A percentile compares a stretch with the other conserved stretches of the same genome.
Evolutionary conservation across 1,140 invertebrate species (phyloP).

Genomic region (Schmidtea mediterranea): DNA sequence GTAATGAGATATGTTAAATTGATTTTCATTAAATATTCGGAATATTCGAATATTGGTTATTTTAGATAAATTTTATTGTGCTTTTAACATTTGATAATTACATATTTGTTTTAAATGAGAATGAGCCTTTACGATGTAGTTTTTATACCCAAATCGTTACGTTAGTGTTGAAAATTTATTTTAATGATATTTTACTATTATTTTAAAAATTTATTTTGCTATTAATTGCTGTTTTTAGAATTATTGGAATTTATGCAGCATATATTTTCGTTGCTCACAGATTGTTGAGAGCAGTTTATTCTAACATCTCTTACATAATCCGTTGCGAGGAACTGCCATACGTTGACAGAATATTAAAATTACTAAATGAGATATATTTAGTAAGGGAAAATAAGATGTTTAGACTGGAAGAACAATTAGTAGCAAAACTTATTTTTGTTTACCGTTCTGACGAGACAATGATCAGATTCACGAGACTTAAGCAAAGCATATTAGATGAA

Average conservation of each 20-base stretch:
- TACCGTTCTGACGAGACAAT: slow-evolving; percentile 87
- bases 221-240: not conserved
- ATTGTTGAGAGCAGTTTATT: not conserved
- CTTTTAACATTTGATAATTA: no score
- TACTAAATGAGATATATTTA: slow-evolving; percentile 82
- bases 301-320: not conserved
- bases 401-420: slow-evolving; percentile 78
- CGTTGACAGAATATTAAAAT: slow-evolving; percentile 60
- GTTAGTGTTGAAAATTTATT: no score
- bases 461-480: slow-evolving; percentile 54
- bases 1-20: no score
- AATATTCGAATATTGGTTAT: no score
- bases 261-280: slow-evolving; percentile 3
- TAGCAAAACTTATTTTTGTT: slow-evolving; percentile 89
- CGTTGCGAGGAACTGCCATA: slow-evolving; percentile 56
- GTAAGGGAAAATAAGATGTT: slow-evolving; percentile 78
- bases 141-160: no score
- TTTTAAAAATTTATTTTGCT: no score
- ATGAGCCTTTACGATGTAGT: no score
- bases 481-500: no score
- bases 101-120: no score
- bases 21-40: no score
- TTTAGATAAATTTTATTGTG: no score
- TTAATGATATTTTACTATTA: no score
- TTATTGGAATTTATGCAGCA: slow-evolving; percentile 3